Percentiles rank a stretch among this genome's conserved stretches.
phyloP scores from a whole-genome alignment of 2,797 vertebrate genomes.

The Sebastes matsubarae region DNA sequence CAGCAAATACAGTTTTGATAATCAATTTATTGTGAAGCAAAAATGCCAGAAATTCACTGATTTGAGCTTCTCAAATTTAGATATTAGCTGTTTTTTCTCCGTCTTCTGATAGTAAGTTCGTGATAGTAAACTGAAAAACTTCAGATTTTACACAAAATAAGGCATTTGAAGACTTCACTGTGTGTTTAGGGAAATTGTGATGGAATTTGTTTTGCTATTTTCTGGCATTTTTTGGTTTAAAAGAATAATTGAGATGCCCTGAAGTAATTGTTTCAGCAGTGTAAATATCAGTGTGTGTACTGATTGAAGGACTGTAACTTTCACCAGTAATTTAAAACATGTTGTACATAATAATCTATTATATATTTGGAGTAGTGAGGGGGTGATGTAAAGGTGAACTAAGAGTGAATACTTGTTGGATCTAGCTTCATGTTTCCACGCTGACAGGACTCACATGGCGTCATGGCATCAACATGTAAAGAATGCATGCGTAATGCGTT shows the following conservation, averaged over 20 bases:
- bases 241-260: neutral
- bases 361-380: neutral
- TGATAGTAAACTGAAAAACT: neutral
- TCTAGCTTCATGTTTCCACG: slow-evolving; percentile 12
- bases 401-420: neutral
- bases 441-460: slow-evolving; percentile 25
- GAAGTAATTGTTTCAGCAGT: neutral
- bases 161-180: neutral
- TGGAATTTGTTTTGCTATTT: too few relatives aligned
- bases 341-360: neutral
- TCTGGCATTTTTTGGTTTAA: neutral
- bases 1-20: neutral
- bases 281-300: neutral
- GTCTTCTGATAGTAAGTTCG: neutral
- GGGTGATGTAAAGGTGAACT: neutral
- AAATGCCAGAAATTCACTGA: neutral
- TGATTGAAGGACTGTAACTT: neutral
- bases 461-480: slow-evolving; percentile 17
- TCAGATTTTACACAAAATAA: neutral
- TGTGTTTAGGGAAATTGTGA: too few relatives aligned
- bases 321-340: neutral
- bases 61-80: neutral
- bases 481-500: slow-evolving; percentile 55
- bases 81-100: neutral
- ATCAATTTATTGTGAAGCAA: neutral